phyloP scores from a whole-genome alignment of 2,113 vertebrate species.

The Diphyllodes magnificus region DNA sequence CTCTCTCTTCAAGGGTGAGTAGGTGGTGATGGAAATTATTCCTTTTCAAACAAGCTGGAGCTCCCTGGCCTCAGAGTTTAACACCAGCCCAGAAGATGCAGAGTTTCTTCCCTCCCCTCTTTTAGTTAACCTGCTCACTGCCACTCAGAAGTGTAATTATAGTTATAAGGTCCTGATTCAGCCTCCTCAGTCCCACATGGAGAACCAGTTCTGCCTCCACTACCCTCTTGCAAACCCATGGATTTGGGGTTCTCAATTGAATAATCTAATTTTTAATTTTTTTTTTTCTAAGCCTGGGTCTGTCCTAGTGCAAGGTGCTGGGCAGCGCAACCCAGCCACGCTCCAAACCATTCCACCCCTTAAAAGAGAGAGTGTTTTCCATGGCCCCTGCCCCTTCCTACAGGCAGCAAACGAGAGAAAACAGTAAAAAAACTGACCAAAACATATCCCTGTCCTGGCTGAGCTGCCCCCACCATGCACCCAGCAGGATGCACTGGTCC shows the following conservation, averaged over 20 bases:
- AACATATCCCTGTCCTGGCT: fast-evolving
- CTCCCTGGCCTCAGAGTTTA: not conserved
- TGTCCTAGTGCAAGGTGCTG: not conserved
- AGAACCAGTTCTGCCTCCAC: not conserved
- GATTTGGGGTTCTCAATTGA: not conserved
- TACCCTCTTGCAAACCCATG: not conserved
- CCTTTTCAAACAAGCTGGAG: not conserved
- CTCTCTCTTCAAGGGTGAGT: fast-evolving
- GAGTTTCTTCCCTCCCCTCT: not conserved
- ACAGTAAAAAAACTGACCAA: not conserved
- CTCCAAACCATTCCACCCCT: not conserved
- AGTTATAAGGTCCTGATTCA: not conserved
- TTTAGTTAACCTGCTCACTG: not conserved
- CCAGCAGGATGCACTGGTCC: not conserved
- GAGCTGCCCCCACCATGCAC: not conserved
- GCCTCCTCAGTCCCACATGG: not conserved
- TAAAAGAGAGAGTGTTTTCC: fast-evolving
- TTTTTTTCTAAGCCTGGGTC: not conserved
- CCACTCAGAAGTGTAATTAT: not conserved
- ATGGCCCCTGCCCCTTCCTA: not conserved
- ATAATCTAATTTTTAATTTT: not conserved
- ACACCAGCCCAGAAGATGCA: not conserved
- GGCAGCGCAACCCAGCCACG: fast-evolving
- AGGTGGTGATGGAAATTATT: fast-evolving
- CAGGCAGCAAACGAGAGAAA: fast-evolving